Percentiles rank a stretch among this genome's conserved stretches.
Conservation (phyloP, 2,113 vertebrate species). For the Alligator mississippiensis region DNA sequence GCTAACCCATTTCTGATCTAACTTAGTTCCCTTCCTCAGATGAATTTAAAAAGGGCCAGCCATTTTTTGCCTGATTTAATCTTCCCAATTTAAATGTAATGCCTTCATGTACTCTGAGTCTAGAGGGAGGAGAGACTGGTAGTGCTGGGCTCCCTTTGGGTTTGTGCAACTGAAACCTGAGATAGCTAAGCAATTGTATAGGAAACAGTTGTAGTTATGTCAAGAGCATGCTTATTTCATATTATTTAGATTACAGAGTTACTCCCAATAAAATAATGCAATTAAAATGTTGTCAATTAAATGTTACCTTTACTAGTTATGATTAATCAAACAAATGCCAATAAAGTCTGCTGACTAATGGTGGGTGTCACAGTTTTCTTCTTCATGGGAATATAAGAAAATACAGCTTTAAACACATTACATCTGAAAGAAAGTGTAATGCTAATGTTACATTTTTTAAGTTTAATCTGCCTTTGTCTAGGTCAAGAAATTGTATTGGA, state of each 20-base stretch:
- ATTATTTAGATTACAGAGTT: neutral
- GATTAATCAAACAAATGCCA: neutral
- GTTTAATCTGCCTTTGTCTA: conserved; percentile 18
- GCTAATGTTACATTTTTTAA: neutral
- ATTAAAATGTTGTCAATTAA: accelerated
- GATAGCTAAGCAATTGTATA: too few species aligned
- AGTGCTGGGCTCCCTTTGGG: too few species aligned
- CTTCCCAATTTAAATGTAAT: neutral
- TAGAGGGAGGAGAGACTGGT: too few species aligned
- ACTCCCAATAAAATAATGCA: neutral
- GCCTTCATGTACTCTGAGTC: neutral
- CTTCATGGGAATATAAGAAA: conserved; percentile 10
- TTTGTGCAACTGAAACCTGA: too few species aligned
- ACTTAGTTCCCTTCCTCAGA: too few species aligned
- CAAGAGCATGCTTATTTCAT: neutral
- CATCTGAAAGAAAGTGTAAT: conserved; percentile 4
- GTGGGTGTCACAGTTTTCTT: conserved; percentile 1
- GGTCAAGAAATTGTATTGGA: conserved; percentile 9
- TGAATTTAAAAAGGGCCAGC: too few species aligned
- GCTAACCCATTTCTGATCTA: too few species aligned
- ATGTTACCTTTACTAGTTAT: neutral
- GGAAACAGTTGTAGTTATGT: neutral
- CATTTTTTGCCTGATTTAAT: too few species aligned
- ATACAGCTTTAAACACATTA: neutral
- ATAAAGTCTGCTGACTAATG: neutral